Evolutionary conservation across 2,888 invertebrate genomes (phyloP), one percentile per base, ranked within the genome.

Genomic region (Phortica okadai): DNA sequence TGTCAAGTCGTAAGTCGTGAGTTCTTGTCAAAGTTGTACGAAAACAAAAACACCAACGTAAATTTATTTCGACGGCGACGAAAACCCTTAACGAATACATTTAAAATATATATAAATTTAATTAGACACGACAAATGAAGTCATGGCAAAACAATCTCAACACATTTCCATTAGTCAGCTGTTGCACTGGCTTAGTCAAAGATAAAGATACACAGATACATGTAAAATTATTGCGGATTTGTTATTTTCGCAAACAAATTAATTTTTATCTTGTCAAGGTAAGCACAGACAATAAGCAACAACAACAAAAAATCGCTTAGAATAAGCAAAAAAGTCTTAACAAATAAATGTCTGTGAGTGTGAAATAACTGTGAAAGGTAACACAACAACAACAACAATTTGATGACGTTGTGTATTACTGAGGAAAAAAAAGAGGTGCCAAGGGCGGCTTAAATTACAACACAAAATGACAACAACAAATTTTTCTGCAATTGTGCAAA

Each of bases 381-480:
- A 44, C 6, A 8, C 7, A 44, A n/a, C 16, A 6, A 16, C 33
- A 33, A 33, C 33, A 25, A 21, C 16, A 14, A 10, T 16, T 21
- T 45, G 16, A 45, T 69, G 69, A 69, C 21, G 69, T 69, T 69
- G 69, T 41, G n/a, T 6, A 67, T 42, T 42, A 67, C 4, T n/a
- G n/a, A 1, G 6, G 7, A 64, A 64, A 14, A 21, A 69, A 69
- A 69, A 69, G 25, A n/a, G 69, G 16, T 69, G 69, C 69, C 69
- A 69, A 69, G 69, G 69, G 69, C 69, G 50, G 69, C 50, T 69
- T 69, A 14, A 50, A 69, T 69, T 69, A 69, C 67, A 14, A 44
- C 16, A 44, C 42, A 44, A 62, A 62, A 64, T 7, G 33, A 33
- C 21, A 33, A 64, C 21, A 33, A 64, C 6, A 64, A 8, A 33